Evolutionary conservation across 2,888 invertebrate species (phyloP).

Genomic region (Ceriagrion tenellum): DNA sequence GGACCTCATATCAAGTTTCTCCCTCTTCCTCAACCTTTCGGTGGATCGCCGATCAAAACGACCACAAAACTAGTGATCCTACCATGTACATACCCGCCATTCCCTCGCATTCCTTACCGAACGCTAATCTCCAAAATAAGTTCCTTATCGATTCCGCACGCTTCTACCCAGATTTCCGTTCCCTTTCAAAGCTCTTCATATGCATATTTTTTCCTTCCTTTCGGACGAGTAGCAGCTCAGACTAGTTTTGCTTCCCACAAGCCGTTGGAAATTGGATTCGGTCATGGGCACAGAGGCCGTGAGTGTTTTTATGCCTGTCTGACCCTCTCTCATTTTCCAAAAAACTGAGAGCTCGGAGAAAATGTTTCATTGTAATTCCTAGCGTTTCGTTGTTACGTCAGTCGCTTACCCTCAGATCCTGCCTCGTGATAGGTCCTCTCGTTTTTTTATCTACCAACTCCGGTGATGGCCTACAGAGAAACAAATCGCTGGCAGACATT

Average conservation of each 20-base stretch:
- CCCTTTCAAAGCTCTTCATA: neutral
- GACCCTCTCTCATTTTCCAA: neutral
- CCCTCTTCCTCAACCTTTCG: neutral
- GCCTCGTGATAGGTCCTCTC: neutral
- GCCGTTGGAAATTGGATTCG: neutral
- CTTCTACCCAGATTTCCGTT: neutral
- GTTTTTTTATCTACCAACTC: neutral
- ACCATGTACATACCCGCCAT: neutral
- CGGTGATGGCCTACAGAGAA: too few relatives aligned
- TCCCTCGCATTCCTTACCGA: neutral
- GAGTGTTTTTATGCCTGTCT: neutral
- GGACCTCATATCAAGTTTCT: neutral
- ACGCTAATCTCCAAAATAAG: neutral
- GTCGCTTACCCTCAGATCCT: neutral
- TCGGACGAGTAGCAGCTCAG: neutral
- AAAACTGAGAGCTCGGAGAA: neutral
- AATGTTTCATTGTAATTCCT: neutral
- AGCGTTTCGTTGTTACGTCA: neutral
- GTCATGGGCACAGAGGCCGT: neutral
- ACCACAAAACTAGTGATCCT: neutral
- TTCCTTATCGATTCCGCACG: neutral
- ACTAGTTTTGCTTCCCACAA: neutral
- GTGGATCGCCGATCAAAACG: neutral
- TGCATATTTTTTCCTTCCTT: neutral
- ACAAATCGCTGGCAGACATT: too few relatives aligned